Percentiles rank a stretch among this genome's conserved stretches.
Conservation (phyloP, 2,888 invertebrate species). For the Limnephilus rhombicus region DNA sequence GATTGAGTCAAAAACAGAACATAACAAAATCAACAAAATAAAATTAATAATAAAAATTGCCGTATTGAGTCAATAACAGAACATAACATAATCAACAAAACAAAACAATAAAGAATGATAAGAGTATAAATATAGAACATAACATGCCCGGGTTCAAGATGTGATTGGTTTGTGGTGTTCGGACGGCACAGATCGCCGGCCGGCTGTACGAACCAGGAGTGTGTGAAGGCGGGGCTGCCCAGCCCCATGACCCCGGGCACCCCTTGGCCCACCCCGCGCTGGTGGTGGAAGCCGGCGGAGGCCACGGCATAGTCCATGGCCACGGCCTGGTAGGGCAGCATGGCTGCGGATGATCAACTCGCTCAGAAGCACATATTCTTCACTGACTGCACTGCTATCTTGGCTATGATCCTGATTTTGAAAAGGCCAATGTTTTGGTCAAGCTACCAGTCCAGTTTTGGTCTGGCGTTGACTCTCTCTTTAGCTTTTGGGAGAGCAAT, state of each 20-base stretch:
- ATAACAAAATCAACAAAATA: conserved; percentile 13
- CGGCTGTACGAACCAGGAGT: conserved; percentile 95
- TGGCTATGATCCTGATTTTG: not conserved
- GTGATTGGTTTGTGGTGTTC: conserved; percentile 86
- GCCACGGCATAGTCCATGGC: conserved; percentile 90
- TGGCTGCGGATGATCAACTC: conserved; percentile 69
- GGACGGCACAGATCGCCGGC: conserved; percentile 94
- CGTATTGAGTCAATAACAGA: conserved; percentile 8
- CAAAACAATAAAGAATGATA: conserved; percentile 65
- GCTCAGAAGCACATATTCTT: conserved; percentile 24
- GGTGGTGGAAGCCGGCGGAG: conserved; percentile 76
- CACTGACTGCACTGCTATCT: not conserved
- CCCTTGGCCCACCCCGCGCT: conserved; percentile 69
- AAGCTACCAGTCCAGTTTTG: not conserved
- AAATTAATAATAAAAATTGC: not conserved
- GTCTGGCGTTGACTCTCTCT: not conserved
- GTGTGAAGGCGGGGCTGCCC: conserved; percentile 89
- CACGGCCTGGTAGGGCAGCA: conserved; percentile 93
- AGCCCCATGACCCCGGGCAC: conserved; percentile 79
- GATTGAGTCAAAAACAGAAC: conserved; percentile 33
- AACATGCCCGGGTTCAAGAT: conserved; percentile 96
- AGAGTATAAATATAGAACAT: conserved; percentile 74
- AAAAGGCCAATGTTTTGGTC: not conserved
- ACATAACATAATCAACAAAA: conserved; percentile 49
- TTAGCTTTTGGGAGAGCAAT: not conserved